Evolutionary conservation across 2,888 invertebrate species (phyloP).

Genomic region (Norana najaformis): DNA sequence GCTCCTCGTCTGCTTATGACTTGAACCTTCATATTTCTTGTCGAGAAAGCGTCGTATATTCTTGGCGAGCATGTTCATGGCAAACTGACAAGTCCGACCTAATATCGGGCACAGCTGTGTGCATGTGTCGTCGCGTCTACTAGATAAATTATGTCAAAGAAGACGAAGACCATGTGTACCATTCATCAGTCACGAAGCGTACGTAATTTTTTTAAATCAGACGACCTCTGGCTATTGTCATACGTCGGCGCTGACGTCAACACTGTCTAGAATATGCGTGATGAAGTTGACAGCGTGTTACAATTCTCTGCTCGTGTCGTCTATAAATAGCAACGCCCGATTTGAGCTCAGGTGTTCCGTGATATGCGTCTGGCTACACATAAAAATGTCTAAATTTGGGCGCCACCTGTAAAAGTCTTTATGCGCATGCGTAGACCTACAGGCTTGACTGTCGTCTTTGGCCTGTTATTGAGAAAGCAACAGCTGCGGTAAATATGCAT

Average conservation of each 20-base stretch:
- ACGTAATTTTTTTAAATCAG: neutral
- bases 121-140: neutral
- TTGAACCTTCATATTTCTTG: neutral
- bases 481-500: neutral
- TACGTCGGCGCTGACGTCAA: neutral
- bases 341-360: neutral
- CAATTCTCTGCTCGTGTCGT: neutral
- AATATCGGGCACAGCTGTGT: neutral
- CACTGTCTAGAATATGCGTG: neutral
- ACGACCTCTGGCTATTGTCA: neutral
- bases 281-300: neutral
- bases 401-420: neutral
- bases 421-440: neutral
- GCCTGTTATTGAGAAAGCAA: neutral
- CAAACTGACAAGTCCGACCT: neutral
- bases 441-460: neutral
- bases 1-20: neutral
- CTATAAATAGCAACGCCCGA: constrained; percentile 5
- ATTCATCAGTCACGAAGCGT: neutral
- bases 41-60: neutral
- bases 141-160: neutral
- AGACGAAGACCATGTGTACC: neutral
- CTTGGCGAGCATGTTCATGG: neutral
- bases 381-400: constrained; percentile 6
- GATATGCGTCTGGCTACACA: neutral